phyloP scores from a whole-genome alignment of 2,797 vertebrate genomes.

The Channa striata region DNA sequence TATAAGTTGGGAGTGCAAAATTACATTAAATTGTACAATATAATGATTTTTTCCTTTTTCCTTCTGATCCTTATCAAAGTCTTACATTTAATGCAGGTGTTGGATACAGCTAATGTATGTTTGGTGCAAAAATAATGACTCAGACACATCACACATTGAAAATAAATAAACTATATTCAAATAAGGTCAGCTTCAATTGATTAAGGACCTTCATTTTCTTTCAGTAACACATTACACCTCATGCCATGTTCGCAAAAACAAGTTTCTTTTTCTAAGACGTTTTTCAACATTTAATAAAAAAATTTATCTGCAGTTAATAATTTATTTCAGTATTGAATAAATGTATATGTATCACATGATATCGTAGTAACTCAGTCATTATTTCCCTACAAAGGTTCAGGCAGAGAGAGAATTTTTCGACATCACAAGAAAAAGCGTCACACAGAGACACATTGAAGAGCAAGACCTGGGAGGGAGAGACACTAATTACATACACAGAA shows the following conservation, averaged over 20 bases:
- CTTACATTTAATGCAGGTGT: too few species aligned
- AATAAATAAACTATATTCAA: constrained; percentile 89
- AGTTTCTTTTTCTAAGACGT: constrained; percentile 45
- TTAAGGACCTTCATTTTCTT: constrained; percentile 76
- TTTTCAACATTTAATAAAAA: constrained; percentile 74
- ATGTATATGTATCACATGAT: constrained; percentile 79
- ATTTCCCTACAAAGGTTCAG: constrained; percentile 80
- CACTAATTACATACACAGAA: constrained; percentile 74
- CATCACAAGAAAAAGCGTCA: constrained; percentile 78
- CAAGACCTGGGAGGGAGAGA: constrained; percentile 63
- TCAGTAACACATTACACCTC: constrained; percentile 81
- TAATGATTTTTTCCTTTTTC: too few species aligned
- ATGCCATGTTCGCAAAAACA: constrained; percentile 83
- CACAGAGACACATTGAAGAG: constrained; percentile 74
- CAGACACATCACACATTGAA: constrained; percentile 77
- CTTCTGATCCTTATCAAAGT: too few species aligned
- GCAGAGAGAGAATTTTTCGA: constrained; percentile 77
- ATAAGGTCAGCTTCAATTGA: constrained; percentile 78
- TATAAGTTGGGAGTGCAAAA: too few species aligned
- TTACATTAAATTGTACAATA: too few species aligned
- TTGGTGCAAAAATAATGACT: constrained; percentile 66
- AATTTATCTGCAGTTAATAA: constrained; percentile 73
- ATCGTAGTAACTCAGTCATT: constrained; percentile 74
- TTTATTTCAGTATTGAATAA: constrained; percentile 81
- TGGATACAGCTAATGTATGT: not conserved